Percentiles rank a stretch among this genome's conserved stretches.
phyloP scores from a whole-genome alignment of 2,797 vertebrate species.

The Anabas testudineus region DNA sequence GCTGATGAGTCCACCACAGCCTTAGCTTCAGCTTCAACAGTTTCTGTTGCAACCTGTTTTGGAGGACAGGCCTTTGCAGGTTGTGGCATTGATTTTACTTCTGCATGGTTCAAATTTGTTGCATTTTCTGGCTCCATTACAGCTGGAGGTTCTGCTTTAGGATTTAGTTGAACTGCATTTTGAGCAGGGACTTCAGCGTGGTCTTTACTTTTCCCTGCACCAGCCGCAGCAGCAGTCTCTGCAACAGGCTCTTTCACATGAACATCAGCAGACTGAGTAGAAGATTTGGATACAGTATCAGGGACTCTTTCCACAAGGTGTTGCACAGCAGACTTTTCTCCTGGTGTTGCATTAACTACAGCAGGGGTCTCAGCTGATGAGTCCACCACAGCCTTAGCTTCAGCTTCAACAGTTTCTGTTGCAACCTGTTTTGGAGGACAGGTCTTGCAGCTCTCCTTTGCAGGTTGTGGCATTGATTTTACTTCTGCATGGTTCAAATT shows the following conservation, averaged over 20 bases:
- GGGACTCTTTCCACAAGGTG: not conserved
- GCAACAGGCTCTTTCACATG: constrained; percentile 17
- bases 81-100: constrained; percentile 1
- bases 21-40: constrained; percentile 13
- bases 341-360: constrained; percentile 10
- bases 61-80: constrained; percentile 3
- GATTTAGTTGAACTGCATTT: constrained; percentile 1
- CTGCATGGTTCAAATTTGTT: constrained; percentile 17
- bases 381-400: constrained; percentile 9
- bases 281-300: not conserved
- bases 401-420: constrained; percentile 17
- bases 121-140: constrained; percentile 23
- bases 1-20: constrained; percentile 1
- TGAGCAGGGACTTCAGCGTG: not conserved
- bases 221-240: constrained; percentile 15
- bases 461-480: constrained; percentile 11
- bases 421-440: constrained; percentile 4
- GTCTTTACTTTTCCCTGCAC: not conserved
- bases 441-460: too few relatives aligned
- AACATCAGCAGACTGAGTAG: constrained; percentile 7
- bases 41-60: constrained; percentile 18
- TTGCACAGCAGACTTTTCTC: constrained; percentile 9
- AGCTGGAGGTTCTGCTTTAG: constrained; percentile 10
- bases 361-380: not conserved
- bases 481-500: constrained; percentile 8